Conservation (phyloP, 2,888 invertebrate genomes). For the Mythimna ferrago region DNA sequence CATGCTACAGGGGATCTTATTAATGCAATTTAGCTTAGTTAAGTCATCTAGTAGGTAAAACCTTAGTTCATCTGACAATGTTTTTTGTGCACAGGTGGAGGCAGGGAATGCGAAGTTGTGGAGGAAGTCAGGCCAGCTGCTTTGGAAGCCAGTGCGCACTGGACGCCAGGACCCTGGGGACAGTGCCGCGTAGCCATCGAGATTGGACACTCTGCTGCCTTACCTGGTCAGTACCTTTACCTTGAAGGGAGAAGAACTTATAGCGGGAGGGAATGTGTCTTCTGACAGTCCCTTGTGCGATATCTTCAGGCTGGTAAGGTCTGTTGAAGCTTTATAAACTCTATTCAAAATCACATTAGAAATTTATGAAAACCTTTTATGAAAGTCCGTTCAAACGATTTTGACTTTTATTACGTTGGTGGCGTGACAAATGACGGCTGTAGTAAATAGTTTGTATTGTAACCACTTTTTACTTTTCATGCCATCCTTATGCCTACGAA, state of each 20-base stretch:
- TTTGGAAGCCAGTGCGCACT: slow-evolving; percentile 88
- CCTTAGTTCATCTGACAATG: background rate
- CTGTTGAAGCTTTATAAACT: background rate
- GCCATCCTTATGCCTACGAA: too few species aligned
- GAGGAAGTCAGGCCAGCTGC: slow-evolving; percentile 85
- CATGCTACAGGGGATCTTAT: too few species aligned
- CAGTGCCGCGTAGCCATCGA: slow-evolving; percentile 86
- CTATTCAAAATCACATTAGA: too few species aligned
- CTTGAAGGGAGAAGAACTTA: too few species aligned
- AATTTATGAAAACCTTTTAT: too few species aligned
- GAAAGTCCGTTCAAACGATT: too few species aligned
- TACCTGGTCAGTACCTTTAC: slow-evolving; percentile 67
- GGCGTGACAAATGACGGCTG: too few species aligned
- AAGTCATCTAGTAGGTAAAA: too few species aligned
- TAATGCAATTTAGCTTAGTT: too few species aligned
- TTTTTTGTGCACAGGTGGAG: slow-evolving; percentile 75
- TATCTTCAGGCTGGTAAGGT: background rate
- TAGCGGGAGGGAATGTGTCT: background rate
- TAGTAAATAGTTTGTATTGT: too few species aligned
- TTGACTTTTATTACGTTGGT: too few species aligned
- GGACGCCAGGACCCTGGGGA: slow-evolving; percentile 90
- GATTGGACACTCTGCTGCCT: slow-evolving; percentile 71
- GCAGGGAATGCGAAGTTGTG: slow-evolving; percentile 86
- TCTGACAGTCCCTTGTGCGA: background rate
- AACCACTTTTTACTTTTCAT: too few species aligned